Evolutionary conservation across 2,888 invertebrate genomes (phyloP).

Genomic region (Nomada flava): DNA sequence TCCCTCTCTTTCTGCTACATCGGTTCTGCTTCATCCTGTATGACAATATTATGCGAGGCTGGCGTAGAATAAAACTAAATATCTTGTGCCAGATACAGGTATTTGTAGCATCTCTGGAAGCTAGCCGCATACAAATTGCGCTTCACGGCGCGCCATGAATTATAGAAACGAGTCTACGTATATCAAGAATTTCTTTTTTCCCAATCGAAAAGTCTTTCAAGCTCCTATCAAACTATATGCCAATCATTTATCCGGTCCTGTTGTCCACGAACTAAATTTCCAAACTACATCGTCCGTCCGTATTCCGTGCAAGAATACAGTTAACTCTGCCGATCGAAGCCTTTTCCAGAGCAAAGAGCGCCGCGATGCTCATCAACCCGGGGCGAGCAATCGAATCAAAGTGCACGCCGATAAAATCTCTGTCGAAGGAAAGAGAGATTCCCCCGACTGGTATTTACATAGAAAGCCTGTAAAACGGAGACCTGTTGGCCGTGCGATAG

Average conservation of each 20-base stretch:
- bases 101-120: not conserved
- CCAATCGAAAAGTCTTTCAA: too few species aligned
- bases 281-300: not conserved
- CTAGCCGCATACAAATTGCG: constrained; percentile 12
- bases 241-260: not conserved
- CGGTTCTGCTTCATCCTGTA: too few species aligned
- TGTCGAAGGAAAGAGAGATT: not conserved
- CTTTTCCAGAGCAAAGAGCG: not conserved
- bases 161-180: not conserved
- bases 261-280: not conserved
- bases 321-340: not conserved
- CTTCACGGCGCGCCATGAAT: not conserved
- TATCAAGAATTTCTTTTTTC: not conserved
- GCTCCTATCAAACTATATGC: too few species aligned
- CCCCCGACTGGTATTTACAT: constrained; percentile 31
- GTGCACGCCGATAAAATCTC: constrained; percentile 10
- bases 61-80: not conserved
- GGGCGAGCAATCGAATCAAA: not conserved
- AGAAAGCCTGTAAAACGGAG: constrained; percentile 18
- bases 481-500: constrained; percentile 22
- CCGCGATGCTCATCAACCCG: not conserved
- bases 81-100: not conserved
- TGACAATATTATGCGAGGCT: not conserved
- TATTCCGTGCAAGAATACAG: not conserved
- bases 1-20: too few species aligned